These are phyloP conservation scores for Dorcus parallelipipedus DNA, from an alignment of 2,888 invertebrate species.

Conservation along the genomic window DNA sequence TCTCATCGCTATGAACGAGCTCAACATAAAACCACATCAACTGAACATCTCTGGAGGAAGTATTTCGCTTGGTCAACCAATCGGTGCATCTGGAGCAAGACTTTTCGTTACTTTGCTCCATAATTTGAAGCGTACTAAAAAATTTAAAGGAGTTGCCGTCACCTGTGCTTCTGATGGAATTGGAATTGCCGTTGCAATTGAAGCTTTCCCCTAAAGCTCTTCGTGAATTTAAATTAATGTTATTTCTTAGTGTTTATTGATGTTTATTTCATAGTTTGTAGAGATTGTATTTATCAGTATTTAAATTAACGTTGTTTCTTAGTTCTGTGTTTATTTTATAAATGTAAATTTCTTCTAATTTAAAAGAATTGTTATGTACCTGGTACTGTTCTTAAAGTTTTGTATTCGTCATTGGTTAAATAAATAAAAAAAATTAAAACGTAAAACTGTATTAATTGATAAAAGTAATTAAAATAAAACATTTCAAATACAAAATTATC, in stretches of 20 bases:
- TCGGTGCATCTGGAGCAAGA: slow-evolving; percentile 71
- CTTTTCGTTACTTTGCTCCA: slow-evolving; percentile 73
- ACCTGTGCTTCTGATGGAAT: slow-evolving; percentile 84
- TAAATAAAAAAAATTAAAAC: too few relatives aligned
- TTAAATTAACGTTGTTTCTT: too few relatives aligned
- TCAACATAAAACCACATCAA: slow-evolving; percentile 64
- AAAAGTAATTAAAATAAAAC: too few relatives aligned
- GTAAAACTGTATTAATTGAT: too few relatives aligned
- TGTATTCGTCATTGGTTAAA: too few relatives aligned
- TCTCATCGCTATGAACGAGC: slow-evolving; percentile 59
- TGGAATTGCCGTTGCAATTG: slow-evolving; percentile 81
- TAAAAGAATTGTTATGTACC: too few relatives aligned
- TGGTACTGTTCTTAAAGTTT: too few relatives aligned
- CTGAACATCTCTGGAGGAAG: slow-evolving; percentile 81
- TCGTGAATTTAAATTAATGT: too few relatives aligned
- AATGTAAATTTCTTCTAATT: too few relatives aligned
- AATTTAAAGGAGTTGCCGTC: slow-evolving; percentile 71
- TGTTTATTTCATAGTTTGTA: too few relatives aligned
- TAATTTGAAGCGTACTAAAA: slow-evolving; percentile 60
- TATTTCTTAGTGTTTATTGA: background rate
- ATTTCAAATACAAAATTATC: too few relatives aligned
- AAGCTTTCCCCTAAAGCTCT: slow-evolving; percentile 37
- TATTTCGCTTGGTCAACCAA: slow-evolving; percentile 79
- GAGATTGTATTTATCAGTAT: too few relatives aligned
- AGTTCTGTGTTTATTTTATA: background rate